Evolutionary conservation across 2,888 invertebrate genomes (phyloP).

Genomic region (Eupithecia exiguata): DNA sequence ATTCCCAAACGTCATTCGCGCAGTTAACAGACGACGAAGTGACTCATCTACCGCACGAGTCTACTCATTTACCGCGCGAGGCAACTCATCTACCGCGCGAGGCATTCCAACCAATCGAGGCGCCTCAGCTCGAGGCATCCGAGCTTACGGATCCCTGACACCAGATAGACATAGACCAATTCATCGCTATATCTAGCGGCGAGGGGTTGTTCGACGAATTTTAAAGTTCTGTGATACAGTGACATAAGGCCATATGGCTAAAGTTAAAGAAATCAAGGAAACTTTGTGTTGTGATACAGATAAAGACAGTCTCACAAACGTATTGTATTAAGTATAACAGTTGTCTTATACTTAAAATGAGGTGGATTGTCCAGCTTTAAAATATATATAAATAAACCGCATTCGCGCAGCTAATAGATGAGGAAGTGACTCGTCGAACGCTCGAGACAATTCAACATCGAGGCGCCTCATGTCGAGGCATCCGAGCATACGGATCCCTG

Average conservation of each 20-base stretch:
- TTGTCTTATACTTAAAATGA: too few relatives aligned
- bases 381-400: too few relatives aligned
- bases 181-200: slow-evolving; percentile 20
- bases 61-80: not conserved
- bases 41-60: not conserved
- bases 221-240: not conserved
- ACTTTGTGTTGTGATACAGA: not conserved
- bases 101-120: not conserved
- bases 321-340: not conserved
- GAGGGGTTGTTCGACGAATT: not conserved
- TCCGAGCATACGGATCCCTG: too few relatives aligned
- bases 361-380: too few relatives aligned
- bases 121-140: not conserved
- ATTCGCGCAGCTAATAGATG: too few relatives aligned
- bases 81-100: slow-evolving; percentile 2
- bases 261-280: not conserved
- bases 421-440: too few relatives aligned
- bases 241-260: not conserved
- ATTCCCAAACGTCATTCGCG: slow-evolving; percentile 45
- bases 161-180: slow-evolving; percentile 28
- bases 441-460: too few relatives aligned
- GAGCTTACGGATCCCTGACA: slow-evolving; percentile 20
- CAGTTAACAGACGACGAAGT: slow-evolving; percentile 36
- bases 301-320: not conserved
- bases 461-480: too few relatives aligned